Percentiles rank a stretch among this genome's conserved stretches.
These are phyloP conservation scores for Turritopsis rubra DNA, from an alignment of 30 jellyfish, hydroid and myxozoan species.

Conservation along the genomic window DNA sequence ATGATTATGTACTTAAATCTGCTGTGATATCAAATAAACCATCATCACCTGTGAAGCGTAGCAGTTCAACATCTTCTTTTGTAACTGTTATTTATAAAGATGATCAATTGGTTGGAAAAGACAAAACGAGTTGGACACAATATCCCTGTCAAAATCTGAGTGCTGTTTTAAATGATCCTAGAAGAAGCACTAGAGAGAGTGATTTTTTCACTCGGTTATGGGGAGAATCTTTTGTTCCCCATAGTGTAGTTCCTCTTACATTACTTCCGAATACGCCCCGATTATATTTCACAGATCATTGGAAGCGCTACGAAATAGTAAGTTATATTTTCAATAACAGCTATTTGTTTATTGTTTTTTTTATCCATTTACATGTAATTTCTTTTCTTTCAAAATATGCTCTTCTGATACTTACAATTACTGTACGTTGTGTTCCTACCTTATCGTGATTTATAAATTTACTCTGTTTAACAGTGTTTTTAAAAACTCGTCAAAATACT, in stretches of 20 bases:
- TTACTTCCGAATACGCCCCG: slow-evolving; percentile 83
- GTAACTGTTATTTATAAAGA: slow-evolving; percentile 15
- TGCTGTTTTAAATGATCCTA: slow-evolving; percentile 88
- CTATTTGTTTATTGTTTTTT: background rate
- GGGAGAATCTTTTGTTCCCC: slow-evolving; percentile 93
- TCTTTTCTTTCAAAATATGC: too few species aligned
- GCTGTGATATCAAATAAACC: slow-evolving; percentile 45
- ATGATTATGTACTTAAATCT: background rate
- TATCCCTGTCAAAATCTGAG: slow-evolving; percentile 88
- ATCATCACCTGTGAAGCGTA: background rate
- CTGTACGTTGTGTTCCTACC: too few species aligned
- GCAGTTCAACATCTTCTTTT: slow-evolving; percentile 11
- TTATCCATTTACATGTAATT: too few species aligned
- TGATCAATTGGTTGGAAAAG: slow-evolving; percentile 40
- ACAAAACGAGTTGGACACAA: slow-evolving; percentile 68
- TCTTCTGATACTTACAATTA: too few species aligned
- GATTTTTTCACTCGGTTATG: slow-evolving; percentile 79
- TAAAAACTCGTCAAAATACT: too few species aligned
- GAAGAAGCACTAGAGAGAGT: slow-evolving; percentile 71
- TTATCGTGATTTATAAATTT: too few species aligned
- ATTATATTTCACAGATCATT: slow-evolving; percentile 55
- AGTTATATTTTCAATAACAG: slow-evolving; percentile 30
- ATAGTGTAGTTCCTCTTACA: slow-evolving; percentile 83
- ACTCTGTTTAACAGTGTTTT: too few species aligned
- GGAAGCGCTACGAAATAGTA: slow-evolving; percentile 83